These are phyloP conservation scores for Lasaia peninsularis DNA, from an alignment of 1,140 invertebrate species.

Conservation along the genomic window DNA sequence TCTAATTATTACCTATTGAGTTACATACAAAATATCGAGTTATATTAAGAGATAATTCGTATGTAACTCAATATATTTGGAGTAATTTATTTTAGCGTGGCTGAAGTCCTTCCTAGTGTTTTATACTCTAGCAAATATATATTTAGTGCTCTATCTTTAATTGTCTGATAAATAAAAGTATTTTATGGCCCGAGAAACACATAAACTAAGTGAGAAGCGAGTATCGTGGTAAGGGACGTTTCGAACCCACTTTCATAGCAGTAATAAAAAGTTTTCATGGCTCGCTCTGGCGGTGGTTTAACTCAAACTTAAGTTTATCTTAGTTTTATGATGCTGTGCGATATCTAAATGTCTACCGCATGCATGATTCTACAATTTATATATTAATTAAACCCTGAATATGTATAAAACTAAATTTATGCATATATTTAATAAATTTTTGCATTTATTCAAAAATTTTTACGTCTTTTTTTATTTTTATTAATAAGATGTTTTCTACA, in stretches of 20 bases:
- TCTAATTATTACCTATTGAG: too few relatives aligned
- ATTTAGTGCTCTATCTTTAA: neutral
- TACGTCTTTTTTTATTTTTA: too few relatives aligned
- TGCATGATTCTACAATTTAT: neutral
- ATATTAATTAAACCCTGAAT: neutral
- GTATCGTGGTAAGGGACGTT: constrained; percentile 26
- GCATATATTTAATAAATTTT: too few relatives aligned
- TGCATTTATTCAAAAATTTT: too few relatives aligned
- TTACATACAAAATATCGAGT: too few relatives aligned
- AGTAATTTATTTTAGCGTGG: neutral
- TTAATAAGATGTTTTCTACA: too few relatives aligned
- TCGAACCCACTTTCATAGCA: constrained; percentile 40
- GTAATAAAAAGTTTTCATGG: constrained; percentile 64
- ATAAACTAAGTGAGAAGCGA: constrained; percentile 8
- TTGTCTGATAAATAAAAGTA: constrained; percentile 7
- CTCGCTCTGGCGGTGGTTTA: constrained; percentile 46
- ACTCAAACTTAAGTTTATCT: constrained; percentile 64
- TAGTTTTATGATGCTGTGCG: constrained; percentile 41
- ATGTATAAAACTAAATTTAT: neutral
- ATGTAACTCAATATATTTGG: neutral
- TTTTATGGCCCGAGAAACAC: constrained; percentile 2
- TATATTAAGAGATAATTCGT: too few relatives aligned
- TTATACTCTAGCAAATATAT: neutral
- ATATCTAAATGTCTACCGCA: constrained; percentile 17
- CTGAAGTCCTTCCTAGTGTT: neutral